These are phyloP conservation scores for Acanthochromis polyacanthus DNA, from an alignment of 2,113 vertebrate species.

Conservation along the genomic window DNA sequence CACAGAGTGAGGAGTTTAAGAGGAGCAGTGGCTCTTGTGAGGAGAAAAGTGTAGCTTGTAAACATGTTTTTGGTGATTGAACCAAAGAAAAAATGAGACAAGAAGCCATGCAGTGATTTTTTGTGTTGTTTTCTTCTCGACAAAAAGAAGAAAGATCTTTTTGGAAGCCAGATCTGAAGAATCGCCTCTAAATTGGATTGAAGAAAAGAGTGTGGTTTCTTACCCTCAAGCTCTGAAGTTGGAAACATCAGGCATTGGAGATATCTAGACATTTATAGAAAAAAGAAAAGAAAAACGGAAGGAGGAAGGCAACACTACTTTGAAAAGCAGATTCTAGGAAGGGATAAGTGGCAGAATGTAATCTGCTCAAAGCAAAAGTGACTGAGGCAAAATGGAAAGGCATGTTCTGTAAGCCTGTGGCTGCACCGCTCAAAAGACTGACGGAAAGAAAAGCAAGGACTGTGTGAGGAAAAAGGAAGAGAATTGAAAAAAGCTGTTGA, in stretches of 20 bases:
- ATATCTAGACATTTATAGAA: slow-evolving; percentile 40
- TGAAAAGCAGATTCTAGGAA: slow-evolving; percentile 39
- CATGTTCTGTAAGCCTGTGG: slow-evolving; percentile 29
- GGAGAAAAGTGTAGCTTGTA: background rate
- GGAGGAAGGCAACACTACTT: slow-evolving; percentile 6
- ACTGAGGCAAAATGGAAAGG: slow-evolving; percentile 46
- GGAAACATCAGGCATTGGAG: slow-evolving; percentile 27
- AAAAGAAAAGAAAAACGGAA: slow-evolving; percentile 25
- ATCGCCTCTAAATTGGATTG: slow-evolving; percentile 2
- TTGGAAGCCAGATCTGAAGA: slow-evolving; percentile 32
- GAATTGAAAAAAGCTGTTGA: slow-evolving; percentile 35
- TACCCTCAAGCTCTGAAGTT: slow-evolving; percentile 27
- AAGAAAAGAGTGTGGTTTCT: slow-evolving; percentile 30
- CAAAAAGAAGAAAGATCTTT: background rate
- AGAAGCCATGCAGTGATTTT: background rate
- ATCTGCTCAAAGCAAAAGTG: slow-evolving; percentile 52
- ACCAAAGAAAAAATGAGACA: background rate
- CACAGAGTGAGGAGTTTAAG: background rate
- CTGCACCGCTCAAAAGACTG: slow-evolving; percentile 17
- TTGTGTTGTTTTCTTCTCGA: background rate
- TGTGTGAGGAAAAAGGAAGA: slow-evolving; percentile 18
- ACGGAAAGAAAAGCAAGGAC: slow-evolving; percentile 18
- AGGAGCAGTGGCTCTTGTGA: background rate
- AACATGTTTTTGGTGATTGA: slow-evolving; percentile 21
- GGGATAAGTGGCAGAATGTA: slow-evolving; percentile 41